Percentiles rank a stretch among this genome's conserved stretches.
phyloP scores from a whole-genome alignment of 35 echinoderm and acorn worm species.

The Apostichopus californicus region DNA sequence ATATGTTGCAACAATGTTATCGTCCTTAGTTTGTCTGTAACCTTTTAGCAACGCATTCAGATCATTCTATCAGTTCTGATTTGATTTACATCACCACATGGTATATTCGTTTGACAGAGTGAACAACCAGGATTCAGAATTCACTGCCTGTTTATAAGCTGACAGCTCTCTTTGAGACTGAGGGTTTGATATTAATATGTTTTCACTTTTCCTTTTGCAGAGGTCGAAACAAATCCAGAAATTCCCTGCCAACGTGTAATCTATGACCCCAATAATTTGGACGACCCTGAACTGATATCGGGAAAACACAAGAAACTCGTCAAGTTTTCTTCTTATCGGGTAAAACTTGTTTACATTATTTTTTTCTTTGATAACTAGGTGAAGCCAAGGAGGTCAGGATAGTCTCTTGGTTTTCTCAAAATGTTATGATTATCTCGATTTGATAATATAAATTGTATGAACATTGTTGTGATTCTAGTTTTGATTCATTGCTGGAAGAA shows the following conservation, averaged over 20 bases:
- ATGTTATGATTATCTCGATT: too few relatives aligned
- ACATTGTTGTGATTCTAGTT: too few relatives aligned
- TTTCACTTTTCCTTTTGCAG: constrained; percentile 16
- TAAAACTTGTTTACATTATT: constrained; percentile 25
- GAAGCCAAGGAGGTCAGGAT: background rate
- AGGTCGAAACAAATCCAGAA: constrained; percentile 61
- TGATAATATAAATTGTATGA: too few relatives aligned
- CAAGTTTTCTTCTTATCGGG: constrained; percentile 89
- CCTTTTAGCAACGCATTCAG: too few relatives aligned
- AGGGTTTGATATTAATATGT: background rate
- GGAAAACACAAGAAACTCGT: constrained; percentile 96
- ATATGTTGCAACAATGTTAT: too few relatives aligned
- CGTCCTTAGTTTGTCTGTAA: too few relatives aligned
- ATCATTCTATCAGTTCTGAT: too few relatives aligned
- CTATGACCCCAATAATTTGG: constrained; percentile 89
- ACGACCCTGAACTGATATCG: constrained; percentile 89
- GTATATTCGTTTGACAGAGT: background rate
- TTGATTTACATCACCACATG: too few relatives aligned
- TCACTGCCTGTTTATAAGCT: background rate
- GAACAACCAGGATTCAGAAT: background rate
- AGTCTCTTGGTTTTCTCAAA: too few relatives aligned
- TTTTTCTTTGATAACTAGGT: background rate
- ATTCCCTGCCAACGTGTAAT: constrained; percentile 13
- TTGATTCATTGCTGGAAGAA: too few relatives aligned
- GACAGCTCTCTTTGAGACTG: background rate